Evolutionary conservation across 2,888 invertebrate genomes (phyloP).

Genomic region (Drymonia ruficornis): DNA sequence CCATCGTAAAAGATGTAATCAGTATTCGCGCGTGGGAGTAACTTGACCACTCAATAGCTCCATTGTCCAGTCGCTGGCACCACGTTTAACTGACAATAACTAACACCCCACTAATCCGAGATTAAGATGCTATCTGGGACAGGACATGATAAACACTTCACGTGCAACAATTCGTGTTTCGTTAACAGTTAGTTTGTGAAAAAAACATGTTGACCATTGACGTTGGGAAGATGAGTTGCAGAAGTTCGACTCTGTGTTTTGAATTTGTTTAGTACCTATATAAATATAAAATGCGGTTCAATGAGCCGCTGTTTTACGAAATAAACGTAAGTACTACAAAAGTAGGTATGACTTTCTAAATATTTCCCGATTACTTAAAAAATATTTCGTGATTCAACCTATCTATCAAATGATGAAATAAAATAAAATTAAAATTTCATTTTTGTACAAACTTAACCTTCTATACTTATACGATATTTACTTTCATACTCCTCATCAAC

Average conservation of each 20-base stretch:
- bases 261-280: neutral
- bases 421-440: no score
- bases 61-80: constrained; percentile 72
- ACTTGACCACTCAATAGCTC: constrained; percentile 49
- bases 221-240: constrained; percentile 22
- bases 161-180: constrained; percentile 58
- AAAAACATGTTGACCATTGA: constrained; percentile 57
- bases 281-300: neutral
- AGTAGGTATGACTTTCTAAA: no score
- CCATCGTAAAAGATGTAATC: constrained; percentile 48
- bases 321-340: no score
- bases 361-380: no score
- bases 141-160: constrained; percentile 75
- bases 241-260: constrained; percentile 16
- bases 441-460: no score
- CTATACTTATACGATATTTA: no score
- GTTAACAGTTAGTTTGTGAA: constrained; percentile 65
- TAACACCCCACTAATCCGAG: constrained; percentile 70
- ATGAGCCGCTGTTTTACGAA: no score
- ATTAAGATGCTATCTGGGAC: constrained; percentile 77
- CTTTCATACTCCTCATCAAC: constrained; percentile 31
- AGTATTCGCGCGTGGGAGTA: constrained; percentile 65
- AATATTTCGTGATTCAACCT: no score
- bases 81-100: constrained; percentile 65
- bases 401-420: no score